These are phyloP conservation scores for Enchytraeus crypticus DNA, from an alignment of 2,888 invertebrate genomes.

Conservation along the genomic window DNA sequence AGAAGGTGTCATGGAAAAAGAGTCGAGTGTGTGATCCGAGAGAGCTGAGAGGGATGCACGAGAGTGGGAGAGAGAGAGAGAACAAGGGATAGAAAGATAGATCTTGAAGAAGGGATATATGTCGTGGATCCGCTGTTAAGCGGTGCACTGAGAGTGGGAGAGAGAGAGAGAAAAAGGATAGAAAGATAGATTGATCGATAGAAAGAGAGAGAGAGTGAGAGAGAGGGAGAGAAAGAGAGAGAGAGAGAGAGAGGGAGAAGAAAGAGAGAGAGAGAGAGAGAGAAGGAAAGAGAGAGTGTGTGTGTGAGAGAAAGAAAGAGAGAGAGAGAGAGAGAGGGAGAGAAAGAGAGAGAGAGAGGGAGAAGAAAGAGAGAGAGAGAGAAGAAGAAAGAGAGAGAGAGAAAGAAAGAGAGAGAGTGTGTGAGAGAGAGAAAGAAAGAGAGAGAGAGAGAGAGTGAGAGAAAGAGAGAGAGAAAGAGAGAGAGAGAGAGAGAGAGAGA, in stretches of 20 bases:
- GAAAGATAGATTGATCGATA: too few species aligned
- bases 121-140: too few species aligned
- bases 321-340: slow-evolving; percentile 13
- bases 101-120: too few species aligned
- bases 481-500: not conserved
- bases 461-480: not conserved
- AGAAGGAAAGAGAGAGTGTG: slow-evolving; percentile 1
- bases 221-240: not conserved
- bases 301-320: slow-evolving; percentile 1
- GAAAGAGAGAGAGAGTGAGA: not conserved
- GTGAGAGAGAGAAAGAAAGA: slow-evolving; percentile 17
- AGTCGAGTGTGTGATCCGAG: too few species aligned
- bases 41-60: too few species aligned
- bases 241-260: not conserved
- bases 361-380: slow-evolving; percentile 11
- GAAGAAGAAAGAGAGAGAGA: slow-evolving; percentile 14
- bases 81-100: too few species aligned
- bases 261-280: slow-evolving; percentile 4
- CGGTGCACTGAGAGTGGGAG: not conserved
- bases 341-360: slow-evolving; percentile 12
- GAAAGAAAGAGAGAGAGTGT: slow-evolving; percentile 17
- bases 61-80: too few species aligned
- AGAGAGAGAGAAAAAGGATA: not conserved
- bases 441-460: not conserved
- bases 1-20: too few species aligned